These are phyloP conservation scores for Mormoops blainvillei DNA, from an alignment of 2,113 vertebrate genomes.

Conservation along the genomic window DNA sequence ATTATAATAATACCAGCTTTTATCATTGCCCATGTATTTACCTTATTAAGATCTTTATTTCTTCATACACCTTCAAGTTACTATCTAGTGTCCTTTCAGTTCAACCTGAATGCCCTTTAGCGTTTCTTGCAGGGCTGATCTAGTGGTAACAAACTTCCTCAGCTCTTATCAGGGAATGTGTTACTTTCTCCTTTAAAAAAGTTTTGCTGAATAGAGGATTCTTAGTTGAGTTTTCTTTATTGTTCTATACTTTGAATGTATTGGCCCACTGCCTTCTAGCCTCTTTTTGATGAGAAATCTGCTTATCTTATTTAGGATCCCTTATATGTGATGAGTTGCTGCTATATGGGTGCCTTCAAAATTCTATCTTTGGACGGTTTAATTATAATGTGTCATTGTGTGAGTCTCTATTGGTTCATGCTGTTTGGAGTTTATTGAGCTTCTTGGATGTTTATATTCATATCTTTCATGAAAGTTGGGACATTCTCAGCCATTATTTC, in stretches of 20 bases:
- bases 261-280: not conserved
- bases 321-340: not conserved
- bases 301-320: not conserved
- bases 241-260: not conserved
- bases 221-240: not conserved
- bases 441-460: not conserved
- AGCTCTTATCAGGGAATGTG: not conserved
- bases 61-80: not conserved
- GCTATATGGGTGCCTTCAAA: not conserved
- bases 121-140: not conserved
- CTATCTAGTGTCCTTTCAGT: not conserved
- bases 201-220: not conserved
- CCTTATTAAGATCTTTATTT: not conserved
- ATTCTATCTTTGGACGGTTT: not conserved
- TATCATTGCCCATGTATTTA: not conserved
- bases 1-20: not conserved
- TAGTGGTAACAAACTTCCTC: not conserved
- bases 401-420: not conserved
- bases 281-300: not conserved
- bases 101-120: not conserved
- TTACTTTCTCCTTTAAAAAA: not conserved
- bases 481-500: not conserved
- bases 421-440: not conserved
- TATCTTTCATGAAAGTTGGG: not conserved
- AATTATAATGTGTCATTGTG: not conserved